Base-by-base conservation (phyloP, 92 coral and sea anemone species). In the Scolanthus callimorphus region DNA sequence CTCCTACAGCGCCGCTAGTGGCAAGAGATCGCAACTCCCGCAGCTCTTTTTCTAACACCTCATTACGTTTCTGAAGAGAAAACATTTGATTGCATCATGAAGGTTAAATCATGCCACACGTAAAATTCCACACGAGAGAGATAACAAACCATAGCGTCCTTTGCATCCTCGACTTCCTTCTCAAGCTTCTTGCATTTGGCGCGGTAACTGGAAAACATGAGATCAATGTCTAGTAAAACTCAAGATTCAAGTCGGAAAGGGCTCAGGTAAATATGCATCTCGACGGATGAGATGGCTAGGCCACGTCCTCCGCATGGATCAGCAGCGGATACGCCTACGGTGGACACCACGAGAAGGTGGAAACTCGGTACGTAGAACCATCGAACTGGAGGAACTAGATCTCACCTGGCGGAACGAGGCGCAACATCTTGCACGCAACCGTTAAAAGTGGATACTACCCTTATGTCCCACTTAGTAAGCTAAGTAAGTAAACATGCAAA, bases 111-210 rank as follows among this genome's bases (percentile, higher is more conserved):
- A 45, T 17, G 50, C 17, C 50, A 11, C 20, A 24, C 17, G 50
- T 9, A 52, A 52, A 51, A 51, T 19, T 9, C 25, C 37, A 20
- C 27, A 43, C 23, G 10, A 41, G 9, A 3, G 25, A 21, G 45
- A 20, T 13, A 17, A 20, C 89, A 19, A 51, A 87, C 96, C 90
- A 77, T 66, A 17, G 96, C 90, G 51, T 87, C 96, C 52, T 83
- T 80, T 49, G 90, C 90, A 23, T 83, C 86, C 37, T 83, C 86
- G 6, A 90, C 96, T 52, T 87, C 90, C 31, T 81, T 73, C 58
- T 87, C 96, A 49, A 87, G 67, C 58, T 79, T 79, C 62, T 87
- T 87, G 65, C 96, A 87, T 62, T 87, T 87, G 37, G 83, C 57
- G 20, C 83, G 85, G 67, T 87, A 87, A 13, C 96, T 87, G 19